Evolutionary conservation across 1,140 invertebrate species (phyloP).

Genomic region (Mya arenaria): DNA sequence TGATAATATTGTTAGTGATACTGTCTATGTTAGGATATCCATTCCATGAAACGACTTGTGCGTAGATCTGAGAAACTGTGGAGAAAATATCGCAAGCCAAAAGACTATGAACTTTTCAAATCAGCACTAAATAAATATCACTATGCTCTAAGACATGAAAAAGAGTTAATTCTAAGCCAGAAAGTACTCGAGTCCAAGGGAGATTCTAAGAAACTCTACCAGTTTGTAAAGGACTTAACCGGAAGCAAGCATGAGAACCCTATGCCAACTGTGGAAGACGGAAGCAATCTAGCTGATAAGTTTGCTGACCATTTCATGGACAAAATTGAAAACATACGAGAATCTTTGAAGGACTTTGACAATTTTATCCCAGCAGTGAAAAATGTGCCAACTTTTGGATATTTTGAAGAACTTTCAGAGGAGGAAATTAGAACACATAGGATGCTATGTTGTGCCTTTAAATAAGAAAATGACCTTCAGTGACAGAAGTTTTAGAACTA

Average conservation of each 20-base stretch:
- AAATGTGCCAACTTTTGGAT: no score
- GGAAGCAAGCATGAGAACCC: conserved; percentile 29
- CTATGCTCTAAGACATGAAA: not conserved
- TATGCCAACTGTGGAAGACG: not conserved
- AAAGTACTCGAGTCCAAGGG: conserved; percentile 20
- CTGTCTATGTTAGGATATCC: not conserved
- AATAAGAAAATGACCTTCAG: no score
- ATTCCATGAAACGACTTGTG: not conserved
- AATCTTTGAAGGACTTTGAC: no score
- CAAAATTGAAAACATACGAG: conserved; percentile 29
- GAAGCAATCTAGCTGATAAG: conserved; percentile 8
- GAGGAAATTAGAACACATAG: no score
- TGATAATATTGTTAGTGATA: no score
- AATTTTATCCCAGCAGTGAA: no score
- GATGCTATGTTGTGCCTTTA: no score
- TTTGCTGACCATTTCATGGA: conserved; percentile 41
- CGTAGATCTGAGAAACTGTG: not conserved
- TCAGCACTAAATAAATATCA: not conserved
- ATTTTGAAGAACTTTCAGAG: no score
- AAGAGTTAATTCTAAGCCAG: not conserved
- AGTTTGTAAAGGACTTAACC: not conserved
- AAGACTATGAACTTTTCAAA: conserved; percentile 11
- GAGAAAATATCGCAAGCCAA: not conserved
- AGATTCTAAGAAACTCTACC: conserved; percentile 28
- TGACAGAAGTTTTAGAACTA: no score